Percentiles rank a stretch among this genome's conserved stretches.
phyloP scores from a whole-genome alignment of 2,888 invertebrate species.

The Andrena praecox region DNA sequence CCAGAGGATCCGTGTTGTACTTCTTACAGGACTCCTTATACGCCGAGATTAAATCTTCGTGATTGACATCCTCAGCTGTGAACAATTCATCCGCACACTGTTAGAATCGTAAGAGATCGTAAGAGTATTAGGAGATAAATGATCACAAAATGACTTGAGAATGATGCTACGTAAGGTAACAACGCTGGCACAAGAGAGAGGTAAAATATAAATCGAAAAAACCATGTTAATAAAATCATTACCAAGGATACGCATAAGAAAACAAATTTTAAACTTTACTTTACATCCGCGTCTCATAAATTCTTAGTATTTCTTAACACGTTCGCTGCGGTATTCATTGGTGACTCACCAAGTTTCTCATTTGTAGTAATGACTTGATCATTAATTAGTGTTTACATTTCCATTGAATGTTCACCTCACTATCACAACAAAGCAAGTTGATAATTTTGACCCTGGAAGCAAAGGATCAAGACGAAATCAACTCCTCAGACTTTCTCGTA shows the following conservation, averaged over 20 bases:
- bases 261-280: constrained; percentile 26
- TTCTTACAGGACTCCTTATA: constrained; percentile 91
- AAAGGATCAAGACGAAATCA: constrained; percentile 63
- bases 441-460: constrained; percentile 65
- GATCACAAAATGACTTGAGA: constrained; percentile 26
- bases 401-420: constrained; percentile 62
- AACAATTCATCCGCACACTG: constrained; percentile 74
- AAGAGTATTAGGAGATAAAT: constrained; percentile 24
- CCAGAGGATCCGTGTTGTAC: constrained; percentile 90
- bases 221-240: constrained; percentile 23
- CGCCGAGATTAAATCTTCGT: constrained; percentile 90
- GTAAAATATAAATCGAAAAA: constrained; percentile 25
- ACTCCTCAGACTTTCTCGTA: constrained; percentile 41
- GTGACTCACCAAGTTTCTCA: constrained; percentile 63
- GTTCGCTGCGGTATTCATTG: constrained; percentile 60
- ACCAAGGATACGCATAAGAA: constrained; percentile 18
- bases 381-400: constrained; percentile 62
- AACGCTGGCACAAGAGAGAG: background rate
- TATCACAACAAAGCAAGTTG: constrained; percentile 63
- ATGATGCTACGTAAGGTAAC: constrained; percentile 18
- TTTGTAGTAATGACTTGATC: constrained; percentile 59
- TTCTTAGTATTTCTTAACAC: constrained; percentile 57
- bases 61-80: constrained; percentile 88
- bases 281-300: constrained; percentile 32
- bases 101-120: constrained; percentile 17